A percentile compares a stretch with the other conserved stretches of the same genome.
These are phyloP conservation scores for Nesometra sesokonis DNA, from an alignment of 35 echinoderm and acorn worm species.

Conservation along the genomic window DNA sequence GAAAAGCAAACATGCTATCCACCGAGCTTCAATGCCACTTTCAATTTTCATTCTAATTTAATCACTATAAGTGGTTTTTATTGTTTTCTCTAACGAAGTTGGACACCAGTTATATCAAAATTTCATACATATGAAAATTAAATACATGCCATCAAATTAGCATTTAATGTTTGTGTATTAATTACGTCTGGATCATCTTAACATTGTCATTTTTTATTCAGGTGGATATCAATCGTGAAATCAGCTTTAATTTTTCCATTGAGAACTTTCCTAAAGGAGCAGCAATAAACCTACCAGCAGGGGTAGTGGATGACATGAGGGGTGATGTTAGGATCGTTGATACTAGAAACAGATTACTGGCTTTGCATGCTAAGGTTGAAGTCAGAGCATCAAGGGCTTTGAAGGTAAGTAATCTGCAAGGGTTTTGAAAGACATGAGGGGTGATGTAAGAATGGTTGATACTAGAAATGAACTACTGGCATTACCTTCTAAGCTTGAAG, in stretches of 20 bases:
- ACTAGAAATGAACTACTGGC: conserved; percentile 25
- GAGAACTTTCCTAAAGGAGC: conserved; percentile 70
- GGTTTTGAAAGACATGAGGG: too few relatives aligned
- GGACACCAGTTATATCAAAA: too few relatives aligned
- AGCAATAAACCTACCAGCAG: conserved; percentile 39
- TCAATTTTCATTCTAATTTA: too few relatives aligned
- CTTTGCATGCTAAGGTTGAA: conserved; percentile 65
- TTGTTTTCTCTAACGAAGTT: too few relatives aligned
- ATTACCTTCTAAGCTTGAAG: conserved; percentile 64
- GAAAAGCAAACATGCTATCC: too few relatives aligned
- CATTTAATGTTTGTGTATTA: too few relatives aligned
- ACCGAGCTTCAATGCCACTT: too few relatives aligned
- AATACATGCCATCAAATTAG: too few relatives aligned
- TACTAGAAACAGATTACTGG: conserved; percentile 26
- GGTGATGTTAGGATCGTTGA: conserved; percentile 45
- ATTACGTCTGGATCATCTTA: too few relatives aligned
- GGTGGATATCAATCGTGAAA: conserved; percentile 59
- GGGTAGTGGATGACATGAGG: conserved; percentile 29
- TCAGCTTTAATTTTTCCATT: conserved; percentile 46
- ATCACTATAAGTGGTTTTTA: too few relatives aligned
- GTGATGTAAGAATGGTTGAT: conserved; percentile 47
- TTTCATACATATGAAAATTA: too few relatives aligned
- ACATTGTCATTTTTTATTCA: background rate
- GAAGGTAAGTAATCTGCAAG: conserved; percentile 51
- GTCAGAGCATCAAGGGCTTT: conserved; percentile 71